phyloP scores from a whole-genome alignment of 2,113 vertebrate genomes.

The Lycaon pictus region DNA sequence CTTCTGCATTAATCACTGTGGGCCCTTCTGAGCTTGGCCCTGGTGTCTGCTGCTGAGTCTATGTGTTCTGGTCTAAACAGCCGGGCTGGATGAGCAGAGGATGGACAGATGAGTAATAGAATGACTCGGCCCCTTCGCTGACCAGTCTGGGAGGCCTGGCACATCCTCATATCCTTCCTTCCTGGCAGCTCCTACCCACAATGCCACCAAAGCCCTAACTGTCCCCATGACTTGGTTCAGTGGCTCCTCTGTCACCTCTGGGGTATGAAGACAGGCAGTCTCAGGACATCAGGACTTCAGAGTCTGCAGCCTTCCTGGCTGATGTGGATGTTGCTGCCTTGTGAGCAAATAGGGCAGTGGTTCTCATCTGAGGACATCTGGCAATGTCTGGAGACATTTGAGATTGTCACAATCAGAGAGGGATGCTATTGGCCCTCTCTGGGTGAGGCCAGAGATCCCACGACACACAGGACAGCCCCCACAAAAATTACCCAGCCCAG shows the following conservation, averaged over 20 bases:
- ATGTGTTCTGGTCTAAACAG: background rate
- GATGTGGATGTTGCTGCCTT: background rate
- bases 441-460: background rate
- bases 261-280: background rate
- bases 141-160: background rate
- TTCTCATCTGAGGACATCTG: background rate
- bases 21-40: no score
- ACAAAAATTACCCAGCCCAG: background rate
- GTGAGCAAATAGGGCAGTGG: background rate
- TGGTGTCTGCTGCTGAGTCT: background rate
- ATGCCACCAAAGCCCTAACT: background rate
- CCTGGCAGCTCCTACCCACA: background rate
- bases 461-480: background rate
- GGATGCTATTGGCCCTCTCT: background rate
- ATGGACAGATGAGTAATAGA: no score
- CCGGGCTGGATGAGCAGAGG: background rate
- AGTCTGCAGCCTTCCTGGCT: background rate
- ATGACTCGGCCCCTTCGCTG: background rate
- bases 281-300: background rate
- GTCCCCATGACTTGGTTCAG: background rate
- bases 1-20: background rate
- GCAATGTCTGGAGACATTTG: background rate
- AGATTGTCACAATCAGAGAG: background rate
- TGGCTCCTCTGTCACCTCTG: background rate
- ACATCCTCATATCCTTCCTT: background rate